Base-by-base conservation (phyloP, 2,888 invertebrate genomes). In the Latheticus oryzae region DNA sequence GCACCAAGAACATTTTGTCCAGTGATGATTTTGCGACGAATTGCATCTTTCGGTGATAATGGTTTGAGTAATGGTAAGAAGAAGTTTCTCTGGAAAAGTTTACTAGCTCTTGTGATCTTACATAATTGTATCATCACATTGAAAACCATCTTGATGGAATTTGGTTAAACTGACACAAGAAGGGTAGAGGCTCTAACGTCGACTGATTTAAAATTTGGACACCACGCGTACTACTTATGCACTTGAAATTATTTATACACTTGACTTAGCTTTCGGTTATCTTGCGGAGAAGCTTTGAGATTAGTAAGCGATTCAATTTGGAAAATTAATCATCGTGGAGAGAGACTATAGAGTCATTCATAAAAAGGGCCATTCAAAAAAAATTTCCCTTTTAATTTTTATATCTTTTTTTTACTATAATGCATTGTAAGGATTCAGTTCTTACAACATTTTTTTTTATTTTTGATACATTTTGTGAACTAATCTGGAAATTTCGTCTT, bases 61-160 rank as follows among this genome's bases (percentile, higher is more conserved):
- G 91, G 91, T 33, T 90, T 89, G 64, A 91, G 81, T 43, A 92
- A 81, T 11, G 92, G 91, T 72, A 91, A 88, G 75, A 91, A 92
- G 77, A 91, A 90, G 47, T 91, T 90, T 74, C 90, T 87, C 45
- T 91, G 91, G 71, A 91, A 84, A 70, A 89, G 87, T 68, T 88
- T 84, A 77, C 90, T 89, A 76, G 87, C 87, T 70, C 91, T 89
- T 57, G 91, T 92, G 68, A 91, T 90, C 77, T 90, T 86, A 78
- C 91, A 92, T 78, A 87, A 89, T 73, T 89, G 88, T 84, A 89
- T 68, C 76, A 77, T 78, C 65, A 74, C 73, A 69, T 76, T 78
- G 71, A 77, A 69, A 61, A 73, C 71, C 76, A 75, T 74, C 60
- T 74, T 73, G 69, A 47, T 58, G 56, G 32, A 51, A 63, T 56